phyloP scores from a whole-genome alignment of 2,888 invertebrate genomes.

The Orthosia gothica region DNA sequence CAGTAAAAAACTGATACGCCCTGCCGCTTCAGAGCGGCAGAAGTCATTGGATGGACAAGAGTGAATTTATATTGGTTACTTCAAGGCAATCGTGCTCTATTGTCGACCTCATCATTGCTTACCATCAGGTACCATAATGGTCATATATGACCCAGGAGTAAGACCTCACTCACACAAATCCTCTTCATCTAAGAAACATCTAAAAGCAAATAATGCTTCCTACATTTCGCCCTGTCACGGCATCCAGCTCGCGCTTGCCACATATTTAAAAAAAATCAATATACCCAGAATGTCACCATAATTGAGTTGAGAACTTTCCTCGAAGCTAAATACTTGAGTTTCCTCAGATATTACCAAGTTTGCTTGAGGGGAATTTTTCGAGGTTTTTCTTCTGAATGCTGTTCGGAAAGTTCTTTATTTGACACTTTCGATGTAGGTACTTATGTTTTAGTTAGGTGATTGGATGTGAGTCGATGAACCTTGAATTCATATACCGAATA shows the following conservation, averaged over 20 bases:
- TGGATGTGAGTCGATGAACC: neutral
- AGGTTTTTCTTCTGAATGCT: conserved; percentile 18
- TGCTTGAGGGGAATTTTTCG: conserved; percentile 8
- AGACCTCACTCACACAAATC: too few relatives aligned
- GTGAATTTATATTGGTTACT: too few relatives aligned
- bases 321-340: conserved; percentile 56
- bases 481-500: neutral
- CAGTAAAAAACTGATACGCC: too few relatives aligned
- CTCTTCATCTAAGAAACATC: neutral
- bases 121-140: neutral
- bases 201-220: neutral
- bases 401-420: conserved; percentile 33
- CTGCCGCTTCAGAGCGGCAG: too few relatives aligned
- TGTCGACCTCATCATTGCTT: neutral
- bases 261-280: conserved; percentile 51
- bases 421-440: conserved; percentile 22
- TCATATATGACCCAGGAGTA: neutral
- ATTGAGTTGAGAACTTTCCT: conserved; percentile 58
- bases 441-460: neutral
- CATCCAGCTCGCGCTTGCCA: neutral
- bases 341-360: conserved; percentile 42
- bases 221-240: accelerated
- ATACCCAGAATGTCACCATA: conserved; percentile 45
- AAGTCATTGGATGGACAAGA: too few relatives aligned
- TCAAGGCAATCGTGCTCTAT: neutral